phyloP scores from a whole-genome alignment of 2,888 invertebrate species.

The Hypercompe scribonia region DNA sequence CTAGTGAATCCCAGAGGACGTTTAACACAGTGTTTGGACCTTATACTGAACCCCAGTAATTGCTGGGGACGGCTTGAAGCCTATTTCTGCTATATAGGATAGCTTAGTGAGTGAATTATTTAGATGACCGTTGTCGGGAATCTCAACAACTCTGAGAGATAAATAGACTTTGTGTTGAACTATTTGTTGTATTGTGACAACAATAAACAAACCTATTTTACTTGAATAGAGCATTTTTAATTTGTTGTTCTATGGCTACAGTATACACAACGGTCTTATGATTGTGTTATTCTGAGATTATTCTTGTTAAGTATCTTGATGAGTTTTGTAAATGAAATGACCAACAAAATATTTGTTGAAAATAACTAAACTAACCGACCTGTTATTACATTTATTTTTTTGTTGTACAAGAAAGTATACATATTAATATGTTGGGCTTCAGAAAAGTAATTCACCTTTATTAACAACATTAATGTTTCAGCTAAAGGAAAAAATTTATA shows the following conservation, averaged over 20 bases:
- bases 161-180: slow-evolving; percentile 4
- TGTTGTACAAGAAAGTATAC: too few species aligned
- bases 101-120: slow-evolving; percentile 58
- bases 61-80: slow-evolving; percentile 75
- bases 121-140: slow-evolving; percentile 43
- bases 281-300: too few species aligned
- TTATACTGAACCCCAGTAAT: slow-evolving; percentile 80
- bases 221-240: not conserved
- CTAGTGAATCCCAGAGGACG: slow-evolving; percentile 73
- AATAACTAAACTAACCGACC: too few species aligned
- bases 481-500: not conserved
- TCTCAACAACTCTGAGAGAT: slow-evolving; percentile 2
- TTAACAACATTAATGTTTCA: too few species aligned
- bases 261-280: too few species aligned
- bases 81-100: slow-evolving; percentile 56
- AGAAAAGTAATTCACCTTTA: too few species aligned
- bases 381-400: too few species aligned
- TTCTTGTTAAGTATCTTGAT: too few species aligned
- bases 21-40: slow-evolving; percentile 80
- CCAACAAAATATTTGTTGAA: too few species aligned
- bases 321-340: too few species aligned
- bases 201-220: not conserved
- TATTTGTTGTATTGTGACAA: slow-evolving; percentile 2
- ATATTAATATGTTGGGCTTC: too few species aligned
- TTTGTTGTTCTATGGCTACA: not conserved